These are phyloP conservation scores for Eulemur rufifrons DNA, from an alignment of 2,113 vertebrate species.

Conservation along the genomic window DNA sequence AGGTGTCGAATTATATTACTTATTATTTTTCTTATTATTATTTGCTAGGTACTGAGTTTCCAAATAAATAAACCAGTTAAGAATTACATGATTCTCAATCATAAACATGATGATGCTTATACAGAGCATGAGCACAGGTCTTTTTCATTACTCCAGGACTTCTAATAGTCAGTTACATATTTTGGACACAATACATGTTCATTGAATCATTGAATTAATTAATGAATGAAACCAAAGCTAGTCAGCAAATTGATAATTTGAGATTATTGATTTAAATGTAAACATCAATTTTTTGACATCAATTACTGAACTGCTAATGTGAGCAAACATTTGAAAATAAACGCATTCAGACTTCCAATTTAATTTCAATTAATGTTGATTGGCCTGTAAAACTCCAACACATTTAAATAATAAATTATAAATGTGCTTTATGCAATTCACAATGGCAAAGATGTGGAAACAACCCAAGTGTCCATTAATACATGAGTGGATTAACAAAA, in stretches of 20 bases:
- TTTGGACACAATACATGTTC: neutral
- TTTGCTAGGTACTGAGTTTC: neutral
- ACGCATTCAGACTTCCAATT: neutral
- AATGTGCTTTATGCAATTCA: neutral
- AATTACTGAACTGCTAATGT: neutral
- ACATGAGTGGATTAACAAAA: too few relatives aligned
- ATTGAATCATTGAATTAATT: neutral
- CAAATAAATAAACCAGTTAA: neutral
- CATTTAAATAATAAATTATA: neutral
- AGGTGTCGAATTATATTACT: neutral
- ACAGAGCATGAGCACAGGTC: neutral
- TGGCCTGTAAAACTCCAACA: neutral
- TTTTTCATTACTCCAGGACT: neutral
- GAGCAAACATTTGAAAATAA: neutral
- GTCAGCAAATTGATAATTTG: neutral
- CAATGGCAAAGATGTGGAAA: too few relatives aligned
- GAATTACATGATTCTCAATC: neutral
- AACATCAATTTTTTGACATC: neutral
- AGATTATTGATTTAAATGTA: neutral
- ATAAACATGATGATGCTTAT: neutral
- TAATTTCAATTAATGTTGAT: neutral
- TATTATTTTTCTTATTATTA: neutral
- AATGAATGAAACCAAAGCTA: neutral
- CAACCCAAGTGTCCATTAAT: too few relatives aligned
- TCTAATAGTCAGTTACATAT: neutral